Percentiles rank a stretch among this genome's conserved stretches.
Conservation (phyloP, 2,797 vertebrate genomes). For the Champsocephalus gunnari region DNA sequence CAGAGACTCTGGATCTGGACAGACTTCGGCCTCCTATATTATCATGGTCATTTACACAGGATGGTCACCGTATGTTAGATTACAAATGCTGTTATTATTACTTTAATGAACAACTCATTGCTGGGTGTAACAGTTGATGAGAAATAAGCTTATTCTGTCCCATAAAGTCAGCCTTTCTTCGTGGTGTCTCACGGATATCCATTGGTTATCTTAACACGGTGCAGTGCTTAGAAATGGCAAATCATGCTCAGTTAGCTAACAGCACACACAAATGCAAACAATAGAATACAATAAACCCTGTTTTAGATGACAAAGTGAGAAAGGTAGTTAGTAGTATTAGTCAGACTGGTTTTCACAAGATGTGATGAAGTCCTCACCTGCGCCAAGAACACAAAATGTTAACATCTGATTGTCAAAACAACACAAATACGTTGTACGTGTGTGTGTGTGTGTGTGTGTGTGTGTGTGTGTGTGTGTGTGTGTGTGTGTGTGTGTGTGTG, state of each 20-base stretch:
- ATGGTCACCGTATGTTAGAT: constrained; percentile 22
- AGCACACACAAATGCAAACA: constrained; percentile 34
- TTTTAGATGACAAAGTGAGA: constrained; percentile 34
- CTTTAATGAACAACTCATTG: neutral
- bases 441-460: constrained; percentile 16
- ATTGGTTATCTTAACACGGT: neutral
- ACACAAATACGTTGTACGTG: constrained; percentile 19
- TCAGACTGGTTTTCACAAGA: constrained; percentile 5
- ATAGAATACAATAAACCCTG: constrained; percentile 60
- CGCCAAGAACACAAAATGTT: constrained; percentile 34
- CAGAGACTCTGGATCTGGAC: constrained; percentile 18
- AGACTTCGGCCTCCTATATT: constrained; percentile 4
- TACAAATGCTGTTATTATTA: constrained; percentile 17
- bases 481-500: constrained; percentile 15
- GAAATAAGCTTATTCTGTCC: constrained; percentile 15
- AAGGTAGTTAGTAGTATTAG: constrained; percentile 29
- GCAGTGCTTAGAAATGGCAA: constrained; percentile 28
- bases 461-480: neutral
- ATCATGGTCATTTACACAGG: constrained; percentile 13
- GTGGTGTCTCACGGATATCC: neutral
- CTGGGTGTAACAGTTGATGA: constrained; percentile 2
- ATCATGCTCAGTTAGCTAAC: constrained; percentile 38
- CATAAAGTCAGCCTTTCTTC: constrained; percentile 19
- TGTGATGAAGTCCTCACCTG: constrained; percentile 14
- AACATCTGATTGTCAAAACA: constrained; percentile 60